Base-by-base conservation (phyloP, 2,113 vertebrate genomes). In the Menura novaehollandiae region DNA sequence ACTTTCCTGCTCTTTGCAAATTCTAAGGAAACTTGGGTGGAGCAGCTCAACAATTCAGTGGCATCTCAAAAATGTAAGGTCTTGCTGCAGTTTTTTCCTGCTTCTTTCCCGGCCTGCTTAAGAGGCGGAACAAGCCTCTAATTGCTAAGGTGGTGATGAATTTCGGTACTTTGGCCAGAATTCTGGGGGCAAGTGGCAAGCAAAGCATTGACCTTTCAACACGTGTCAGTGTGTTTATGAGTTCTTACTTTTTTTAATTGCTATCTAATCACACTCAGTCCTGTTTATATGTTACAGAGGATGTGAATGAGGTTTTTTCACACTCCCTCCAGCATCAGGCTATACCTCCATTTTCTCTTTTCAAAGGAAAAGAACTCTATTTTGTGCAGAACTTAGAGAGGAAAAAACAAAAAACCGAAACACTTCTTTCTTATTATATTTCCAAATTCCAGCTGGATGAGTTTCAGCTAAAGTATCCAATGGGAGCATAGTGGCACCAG, bases 11-110 rank as follows among this genome's bases (percentile, higher is more conserved):
- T 91, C 39, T 74, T 85, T 93, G 47, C 30, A 80, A 51, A 41
- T 67, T 83, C 35, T n/a, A 56, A 90, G 94, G 93, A 96, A 97
- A 80, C 51, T 66, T 77, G 88, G 72, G 67, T 67, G 93, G 91
- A 63, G 59, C 47, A 86, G 59, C 35, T 80, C 78, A 88, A 30
- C 71, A 80, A 35, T 74, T 83, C 55, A 1, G 4, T 84, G 60
- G 35, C 88, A 90, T 88, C 64, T 93, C 67, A 95, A 77, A 96
- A 91, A 93, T 95, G 72, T 63, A 84, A 96, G 95, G 94, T 94
- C 95, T 86, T 88, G 72, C 55, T 91, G 91, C 93, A 88, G 91
- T 94, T 84, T 89, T 92, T 96, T 96, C 92, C 93, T 97, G 95
- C 55, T 91, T 71, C 46, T 91, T 91, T 67, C 82, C 33, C 52